Evolutionary conservation across 2,888 invertebrate genomes (phyloP), one percentile per base, ranked within the genome.

Genomic region (Pedicia rivosa): DNA sequence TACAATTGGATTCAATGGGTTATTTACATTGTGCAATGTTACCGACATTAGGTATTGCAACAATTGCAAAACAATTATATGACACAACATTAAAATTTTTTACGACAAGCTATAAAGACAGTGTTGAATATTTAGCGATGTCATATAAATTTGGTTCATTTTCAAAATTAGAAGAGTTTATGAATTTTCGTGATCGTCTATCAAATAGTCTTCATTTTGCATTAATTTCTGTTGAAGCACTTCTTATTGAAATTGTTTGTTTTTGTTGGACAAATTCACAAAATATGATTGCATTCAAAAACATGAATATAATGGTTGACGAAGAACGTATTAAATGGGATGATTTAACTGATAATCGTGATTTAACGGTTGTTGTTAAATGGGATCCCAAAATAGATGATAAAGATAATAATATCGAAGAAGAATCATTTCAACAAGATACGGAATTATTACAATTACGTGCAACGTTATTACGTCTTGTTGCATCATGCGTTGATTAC

Each of bases 71-170:
- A 37, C 67, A 71, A 39, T 67, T 82, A 42, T 74, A 80, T 42
- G 78, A 82, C 35, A 68, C 74, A 34, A 81, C 88, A 9, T 64
- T 83, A 39, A 79, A 81, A 50, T 91, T 92, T 65, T 92, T 90
- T 60, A 72, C 78, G 29, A 74, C 79, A 43, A 90, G 87, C 57
- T 80, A 81, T 49, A 87, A 84, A 63, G 92, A 94, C 62, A 83
- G 87, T 50, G 74, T 86, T 33, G 94, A 94, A 57, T 86, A 90
- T 56, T 68, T 94, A 37, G 84, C 90, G 17, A 78, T 84, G 51
- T 84, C 87, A 7, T 94, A 92, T 65, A 91, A 92, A 55, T 92
- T 79, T 61, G 92, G 94, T 9, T 90, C 92, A 30, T 92, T 92
- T 64, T 75, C 79, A 46, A 91, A 92, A 68, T 72, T 94, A 46